Evolutionary conservation across 2,113 vertebrate species (phyloP), one percentile per base, ranked within the genome.

Genomic region (Melanerpes formicivorus): DNA sequence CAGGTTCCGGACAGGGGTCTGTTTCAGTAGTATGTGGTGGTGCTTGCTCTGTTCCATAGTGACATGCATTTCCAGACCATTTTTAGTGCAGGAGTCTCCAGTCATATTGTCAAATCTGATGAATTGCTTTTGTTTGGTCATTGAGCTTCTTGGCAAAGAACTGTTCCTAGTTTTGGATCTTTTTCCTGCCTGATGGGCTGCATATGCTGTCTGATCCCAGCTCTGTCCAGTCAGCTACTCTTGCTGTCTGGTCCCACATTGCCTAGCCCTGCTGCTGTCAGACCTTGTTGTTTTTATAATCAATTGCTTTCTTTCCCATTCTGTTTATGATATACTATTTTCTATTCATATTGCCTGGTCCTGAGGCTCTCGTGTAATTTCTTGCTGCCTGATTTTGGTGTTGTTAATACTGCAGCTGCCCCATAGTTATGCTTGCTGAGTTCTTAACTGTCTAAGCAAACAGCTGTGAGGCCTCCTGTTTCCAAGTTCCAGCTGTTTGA

Each of bases 71-170:
- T 60, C n/a, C 91, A 87, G 81, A 74, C 11, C 17, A 15, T 29
- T 80, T 82, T 67, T 34, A 85, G 48, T 42, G 48, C 32, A 55
- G 80, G n/a, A 87, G 55, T 40, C 34, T 81, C 75, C 30, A n/a
- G 64, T 78, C 63, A 26, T 73, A 67, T 65, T 90, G 93, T 92
- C 90, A 94, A 46, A 85, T 90, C 46, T 79, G 88, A 95, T 95
- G 37, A 96, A 91, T 80, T 88, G 26, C 71, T 80, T 77, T 80
- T 80, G 5, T n/a, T 80, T 48, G 37, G 60, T 92, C 93, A 44
- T 29, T 71, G 37, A 58, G 42, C 27, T 40, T 62, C 30, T 58
- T 79, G 83, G 66, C 84, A 84, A 86, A 40, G 59, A 86, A 15
- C 70, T 52, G 25, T 37, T 78, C 27, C 40, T 81, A 7, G 10